Base-by-base conservation (phyloP, 2,113 vertebrate genomes). In the Leucoraja erinaceus region DNA sequence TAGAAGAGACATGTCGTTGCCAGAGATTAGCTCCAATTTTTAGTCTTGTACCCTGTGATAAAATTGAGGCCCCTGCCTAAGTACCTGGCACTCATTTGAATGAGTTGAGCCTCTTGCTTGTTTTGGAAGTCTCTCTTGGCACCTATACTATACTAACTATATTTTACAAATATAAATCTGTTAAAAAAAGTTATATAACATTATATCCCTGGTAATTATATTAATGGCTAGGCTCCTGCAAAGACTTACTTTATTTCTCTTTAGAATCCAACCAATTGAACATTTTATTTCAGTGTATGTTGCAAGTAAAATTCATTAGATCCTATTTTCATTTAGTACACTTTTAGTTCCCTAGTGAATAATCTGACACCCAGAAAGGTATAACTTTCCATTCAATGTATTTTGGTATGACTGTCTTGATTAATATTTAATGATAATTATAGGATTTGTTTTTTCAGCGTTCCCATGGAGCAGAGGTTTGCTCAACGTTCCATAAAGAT, bases 401-500 rank as follows among this genome's bases (percentile, higher is more conserved):
- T 10, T 70, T 66, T 63, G 88, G 38, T 72, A 66, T 70, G 72
- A 38, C 16, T 68, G 47, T 12, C 88, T 38, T 68, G 72, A 91
- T 91, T 72, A 91, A 91, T 91, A 91, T 47, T 91, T 91, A 91
- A 91, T 91, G 33, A 20, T 72, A 72, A 91, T 72, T 47, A 47
- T 20, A 31, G 68, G 38, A 33, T 38, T 68, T 4, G 16, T 63
- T 90, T 59, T 38, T 68, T 6, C 28, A 68, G n/a, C 0, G 66
- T 70, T 72, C 31, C 66, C 20, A 91, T 22, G 33, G 88, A 38
- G 63, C 33, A 47, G 9, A 18, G 25, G 31, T 33, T 72, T 38
- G 18, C 63, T 33, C 14, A 70, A 18, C n/a, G 18, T 90, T 90
- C 38, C 38, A 90, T 68, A 68, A 47, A 20, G 31, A 22, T 38